These are phyloP conservation scores for Corythornis madagascariensis DNA, from an alignment of 2,113 vertebrate genomes.

Conservation along the genomic window DNA sequence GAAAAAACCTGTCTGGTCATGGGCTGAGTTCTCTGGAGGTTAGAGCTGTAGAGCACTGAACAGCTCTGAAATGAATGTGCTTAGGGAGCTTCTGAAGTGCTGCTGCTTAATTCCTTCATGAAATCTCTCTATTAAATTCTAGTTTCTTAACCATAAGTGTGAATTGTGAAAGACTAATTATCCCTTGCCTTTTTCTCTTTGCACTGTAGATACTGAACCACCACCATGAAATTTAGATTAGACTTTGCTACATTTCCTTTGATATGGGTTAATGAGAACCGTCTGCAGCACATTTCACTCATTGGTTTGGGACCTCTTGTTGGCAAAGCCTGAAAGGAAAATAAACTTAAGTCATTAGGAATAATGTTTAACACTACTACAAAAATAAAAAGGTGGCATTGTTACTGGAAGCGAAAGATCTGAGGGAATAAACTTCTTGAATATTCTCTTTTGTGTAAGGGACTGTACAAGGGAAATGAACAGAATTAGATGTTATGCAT, in stretches of 20 bases:
- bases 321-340: neutral
- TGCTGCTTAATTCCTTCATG: neutral
- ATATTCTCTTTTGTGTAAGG: neutral
- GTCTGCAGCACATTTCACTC: neutral
- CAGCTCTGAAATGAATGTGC: neutral
- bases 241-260: neutral
- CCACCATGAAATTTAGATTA: neutral
- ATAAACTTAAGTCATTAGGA: neutral
- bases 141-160: neutral
- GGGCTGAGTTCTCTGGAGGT: neutral
- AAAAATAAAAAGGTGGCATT: neutral
- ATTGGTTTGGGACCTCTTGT: neutral
- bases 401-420: neutral
- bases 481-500: neutral
- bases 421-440: neutral
- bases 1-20: neutral
- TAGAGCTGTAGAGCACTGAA: neutral
- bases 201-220: neutral
- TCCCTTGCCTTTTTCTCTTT: neutral
- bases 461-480: neutral
- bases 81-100: neutral
- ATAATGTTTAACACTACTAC: neutral
- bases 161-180: neutral
- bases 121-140: neutral
- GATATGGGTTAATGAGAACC: neutral